These are phyloP conservation scores for Danio albolineatus DNA, from an alignment of 2,797 vertebrate genomes.

Conservation along the genomic window DNA sequence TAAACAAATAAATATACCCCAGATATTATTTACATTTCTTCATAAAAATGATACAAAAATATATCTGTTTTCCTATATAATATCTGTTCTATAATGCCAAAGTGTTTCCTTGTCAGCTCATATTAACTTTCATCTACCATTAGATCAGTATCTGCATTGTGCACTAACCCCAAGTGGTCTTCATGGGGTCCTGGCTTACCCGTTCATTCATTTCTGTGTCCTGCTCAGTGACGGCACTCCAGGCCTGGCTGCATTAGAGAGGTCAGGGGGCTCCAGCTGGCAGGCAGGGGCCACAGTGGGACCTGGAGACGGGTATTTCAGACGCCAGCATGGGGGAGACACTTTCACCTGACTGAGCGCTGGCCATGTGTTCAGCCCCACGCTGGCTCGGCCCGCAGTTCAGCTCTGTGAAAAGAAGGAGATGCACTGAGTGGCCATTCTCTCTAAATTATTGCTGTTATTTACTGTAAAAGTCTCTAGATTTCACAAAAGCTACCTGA, in stretches of 20 bases:
- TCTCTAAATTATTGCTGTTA: constrained; percentile 51
- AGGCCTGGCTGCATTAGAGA: constrained; percentile 63
- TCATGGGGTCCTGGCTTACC: constrained; percentile 56
- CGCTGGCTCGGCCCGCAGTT: constrained; percentile 41
- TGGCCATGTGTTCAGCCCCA: constrained; percentile 63
- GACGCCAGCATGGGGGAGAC: constrained; percentile 58
- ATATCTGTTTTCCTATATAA: not conserved
- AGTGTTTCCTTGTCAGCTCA: not conserved
- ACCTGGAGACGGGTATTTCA: constrained; percentile 78
- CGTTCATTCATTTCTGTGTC: constrained; percentile 62
- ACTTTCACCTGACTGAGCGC: constrained; percentile 61
- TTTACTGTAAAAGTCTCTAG: constrained; percentile 7
- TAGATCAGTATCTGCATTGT: constrained; percentile 5
- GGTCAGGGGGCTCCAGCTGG: constrained; percentile 84
- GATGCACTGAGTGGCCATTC: constrained; percentile 45
- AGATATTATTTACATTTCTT: no score
- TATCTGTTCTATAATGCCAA: not conserved
- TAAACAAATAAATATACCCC: no score
- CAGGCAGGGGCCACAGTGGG: constrained; percentile 73
- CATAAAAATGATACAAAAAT: not conserved
- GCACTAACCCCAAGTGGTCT: constrained; percentile 32
- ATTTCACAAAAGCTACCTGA: not conserved
- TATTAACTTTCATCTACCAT: constrained; percentile 4
- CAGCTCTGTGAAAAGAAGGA: constrained; percentile 43
- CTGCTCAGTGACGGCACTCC: constrained; percentile 67